Conservation (phyloP, 1,140 invertebrate species). For the Heliothis subflexa region DNA sequence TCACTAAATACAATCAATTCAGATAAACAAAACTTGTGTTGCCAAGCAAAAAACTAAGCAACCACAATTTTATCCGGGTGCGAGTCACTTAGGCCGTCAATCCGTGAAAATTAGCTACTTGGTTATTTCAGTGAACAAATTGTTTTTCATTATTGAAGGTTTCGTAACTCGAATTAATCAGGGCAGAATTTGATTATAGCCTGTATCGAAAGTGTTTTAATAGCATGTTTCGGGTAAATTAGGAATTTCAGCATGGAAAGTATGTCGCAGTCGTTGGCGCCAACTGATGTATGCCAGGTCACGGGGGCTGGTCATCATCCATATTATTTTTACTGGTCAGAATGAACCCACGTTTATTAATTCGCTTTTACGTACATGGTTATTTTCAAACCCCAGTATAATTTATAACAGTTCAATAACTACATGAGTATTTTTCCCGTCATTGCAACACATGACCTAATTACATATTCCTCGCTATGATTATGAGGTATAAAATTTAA, state of each 20-base stretch:
- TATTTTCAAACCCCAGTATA: constrained; percentile 16
- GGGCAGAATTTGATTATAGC: background rate
- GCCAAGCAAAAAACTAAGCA: too few species aligned
- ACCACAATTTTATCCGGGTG: too few species aligned
- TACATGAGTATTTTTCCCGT: background rate
- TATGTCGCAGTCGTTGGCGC: constrained; percentile 75
- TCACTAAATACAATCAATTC: too few species aligned
- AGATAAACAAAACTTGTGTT: too few species aligned
- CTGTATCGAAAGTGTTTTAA: constrained; percentile 27
- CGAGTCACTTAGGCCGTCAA: too few species aligned
- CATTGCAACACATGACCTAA: constrained; percentile 24
- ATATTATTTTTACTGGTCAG: constrained; percentile 78
- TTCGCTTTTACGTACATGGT: constrained; percentile 2
- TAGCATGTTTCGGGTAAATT: constrained; percentile 53
- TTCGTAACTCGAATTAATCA: background rate
- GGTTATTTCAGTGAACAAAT: too few species aligned
- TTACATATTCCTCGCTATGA: background rate
- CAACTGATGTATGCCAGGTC: constrained; percentile 74
- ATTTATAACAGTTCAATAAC: background rate
- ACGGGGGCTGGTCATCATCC: constrained; percentile 67
- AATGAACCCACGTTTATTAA: constrained; percentile 53
- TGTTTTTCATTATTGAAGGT: too few species aligned
- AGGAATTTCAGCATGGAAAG: constrained; percentile 71
- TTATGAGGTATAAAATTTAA: background rate
- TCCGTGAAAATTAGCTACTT: too few species aligned